Evolutionary conservation across 2,113 vertebrate genomes (phyloP), one percentile per base, ranked within the genome.

Genomic region (Girardinichthys multiradiatus): DNA sequence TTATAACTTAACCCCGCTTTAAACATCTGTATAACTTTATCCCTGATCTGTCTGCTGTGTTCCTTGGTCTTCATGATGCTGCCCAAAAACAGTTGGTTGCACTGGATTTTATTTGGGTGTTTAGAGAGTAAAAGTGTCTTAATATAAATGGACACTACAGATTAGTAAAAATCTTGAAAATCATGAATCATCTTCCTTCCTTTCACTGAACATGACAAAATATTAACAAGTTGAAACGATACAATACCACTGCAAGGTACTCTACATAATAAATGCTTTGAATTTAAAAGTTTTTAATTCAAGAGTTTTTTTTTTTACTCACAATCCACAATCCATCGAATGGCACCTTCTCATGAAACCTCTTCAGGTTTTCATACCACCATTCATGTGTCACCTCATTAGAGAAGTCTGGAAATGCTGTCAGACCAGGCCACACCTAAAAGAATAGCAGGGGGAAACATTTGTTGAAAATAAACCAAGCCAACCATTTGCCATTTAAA

Each of bases 401-500:
- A 54, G 95, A 95, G 86, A 97, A 97, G 79, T 97, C 96, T 3
- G 96, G 95, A 1, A 93, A 97, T 0, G 95, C 95, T 0, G 96
- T 97, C 35, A 91, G 89, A 42, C 96, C 96, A 0, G 96, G 96
- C 96, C 96, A 97, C 65, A 97, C 95, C 96, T 97, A 80, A 0
- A 68, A 2, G 15, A 77, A 64, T 28, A 24, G 1, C 7, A 31
- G 0, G 65, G 7, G 19, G 24, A 28, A 4, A 57, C 10, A 28
- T 19, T 48, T 48, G 1, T 51, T 14, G 14, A 45, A 0, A 45
- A 19, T 14, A 45, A 45, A 45, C 5, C 42, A 45, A 4, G 5
- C 42, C 42, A 1, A 45, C 42, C 14, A 45, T 4, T 3, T 15
- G 14, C 4, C 42, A 45, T 1, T 17, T 45, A 19, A 45, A 17